phyloP scores from a whole-genome alignment of 2,113 vertebrate genomes.

The Sminthopsis crassicaudata region DNA sequence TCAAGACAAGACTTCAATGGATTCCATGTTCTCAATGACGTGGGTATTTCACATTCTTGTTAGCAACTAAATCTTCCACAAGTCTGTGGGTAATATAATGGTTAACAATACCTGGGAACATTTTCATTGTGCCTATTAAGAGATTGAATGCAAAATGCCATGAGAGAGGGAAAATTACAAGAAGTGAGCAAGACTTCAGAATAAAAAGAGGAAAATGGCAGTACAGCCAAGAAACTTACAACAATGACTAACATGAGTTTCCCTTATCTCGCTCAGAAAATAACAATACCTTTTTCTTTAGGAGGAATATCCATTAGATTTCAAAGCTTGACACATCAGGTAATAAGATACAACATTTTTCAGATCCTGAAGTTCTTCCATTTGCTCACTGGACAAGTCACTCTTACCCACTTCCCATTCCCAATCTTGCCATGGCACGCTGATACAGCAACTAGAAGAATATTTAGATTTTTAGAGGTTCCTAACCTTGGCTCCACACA shows the following conservation, averaged over 20 bases:
- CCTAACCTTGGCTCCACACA: neutral
- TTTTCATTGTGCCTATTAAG: neutral
- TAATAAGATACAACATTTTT: neutral
- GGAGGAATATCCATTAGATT: neutral
- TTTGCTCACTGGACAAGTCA: neutral
- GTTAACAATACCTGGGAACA: neutral
- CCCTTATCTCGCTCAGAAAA: neutral
- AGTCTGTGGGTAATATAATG: neutral
- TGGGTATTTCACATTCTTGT: neutral
- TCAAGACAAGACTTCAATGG: neutral
- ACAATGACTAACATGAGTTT: neutral
- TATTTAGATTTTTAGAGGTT: neutral
- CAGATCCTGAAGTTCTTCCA: neutral
- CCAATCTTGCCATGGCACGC: neutral
- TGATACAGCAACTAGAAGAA: neutral
- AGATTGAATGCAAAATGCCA: neutral
- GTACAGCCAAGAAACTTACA: neutral
- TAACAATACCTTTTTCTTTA: neutral
- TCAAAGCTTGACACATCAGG: neutral
- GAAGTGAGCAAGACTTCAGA: neutral
- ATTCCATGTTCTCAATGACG: neutral
- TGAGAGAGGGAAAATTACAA: neutral
- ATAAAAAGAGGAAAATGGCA: too few relatives aligned
- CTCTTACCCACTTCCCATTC: neutral
- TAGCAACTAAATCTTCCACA: neutral